Percentiles rank a stretch among this genome's conserved stretches.
Conservation (phyloP, 2,113 vertebrate genomes). For the Channa maculata region DNA sequence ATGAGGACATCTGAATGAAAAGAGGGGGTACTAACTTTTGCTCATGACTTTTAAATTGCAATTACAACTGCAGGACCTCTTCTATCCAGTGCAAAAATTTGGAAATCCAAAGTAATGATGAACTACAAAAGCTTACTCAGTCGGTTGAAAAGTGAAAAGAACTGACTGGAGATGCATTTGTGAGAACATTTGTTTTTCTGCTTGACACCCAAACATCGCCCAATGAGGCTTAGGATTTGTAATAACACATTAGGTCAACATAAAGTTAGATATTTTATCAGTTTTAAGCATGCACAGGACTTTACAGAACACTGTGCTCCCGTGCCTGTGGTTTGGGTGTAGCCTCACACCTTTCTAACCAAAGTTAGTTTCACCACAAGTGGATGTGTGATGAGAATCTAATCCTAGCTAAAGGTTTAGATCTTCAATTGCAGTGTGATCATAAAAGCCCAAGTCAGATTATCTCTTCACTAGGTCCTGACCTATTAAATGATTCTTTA, state of each 20-base stretch:
- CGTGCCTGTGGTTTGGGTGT: conserved; percentile 69
- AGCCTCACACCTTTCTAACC: conserved; percentile 61
- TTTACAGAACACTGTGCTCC: conserved; percentile 23
- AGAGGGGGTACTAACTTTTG: no score
- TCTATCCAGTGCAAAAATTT: no score
- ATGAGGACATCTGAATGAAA: no score
- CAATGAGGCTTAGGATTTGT: neutral
- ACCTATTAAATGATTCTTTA: conserved; percentile 33
- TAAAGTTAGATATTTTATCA: neutral
- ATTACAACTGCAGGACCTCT: no score
- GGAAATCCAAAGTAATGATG: no score
- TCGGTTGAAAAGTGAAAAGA: no score
- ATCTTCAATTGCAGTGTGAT: conserved; percentile 3
- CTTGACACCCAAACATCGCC: neutral
- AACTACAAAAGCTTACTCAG: no score
- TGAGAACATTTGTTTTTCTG: neutral
- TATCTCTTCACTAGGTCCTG: conserved; percentile 11
- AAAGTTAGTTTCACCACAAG: conserved; percentile 42
- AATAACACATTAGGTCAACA: neutral
- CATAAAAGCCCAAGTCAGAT: conserved; percentile 17
- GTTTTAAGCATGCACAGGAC: neutral
- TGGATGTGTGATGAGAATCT: conserved; percentile 38
- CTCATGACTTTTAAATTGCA: no score
- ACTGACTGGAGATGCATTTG: no score
- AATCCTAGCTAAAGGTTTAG: conserved; percentile 11